Conservation (phyloP, 2,113 vertebrate species). For the Pogona vitticeps region DNA sequence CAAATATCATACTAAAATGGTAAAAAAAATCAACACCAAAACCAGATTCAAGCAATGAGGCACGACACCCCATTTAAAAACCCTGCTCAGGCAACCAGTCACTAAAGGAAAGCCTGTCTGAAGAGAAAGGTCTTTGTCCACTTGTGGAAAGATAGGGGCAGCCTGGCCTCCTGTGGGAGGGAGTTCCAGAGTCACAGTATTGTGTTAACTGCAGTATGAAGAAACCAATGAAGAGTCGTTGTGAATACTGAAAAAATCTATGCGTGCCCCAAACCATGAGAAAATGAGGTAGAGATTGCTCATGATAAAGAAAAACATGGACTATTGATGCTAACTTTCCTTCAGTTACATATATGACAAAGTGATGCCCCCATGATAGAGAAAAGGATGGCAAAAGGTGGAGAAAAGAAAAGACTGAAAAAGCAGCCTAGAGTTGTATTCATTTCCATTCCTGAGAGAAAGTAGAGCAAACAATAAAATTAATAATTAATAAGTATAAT, state of each 20-base stretch:
- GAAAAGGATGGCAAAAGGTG: background rate
- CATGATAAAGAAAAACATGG: background rate
- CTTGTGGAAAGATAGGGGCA: too few species aligned
- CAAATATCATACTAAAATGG: too few species aligned
- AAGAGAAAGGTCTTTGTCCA: too few species aligned
- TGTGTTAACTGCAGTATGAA: background rate
- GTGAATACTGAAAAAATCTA: background rate
- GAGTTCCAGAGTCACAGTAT: background rate
- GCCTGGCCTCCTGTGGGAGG: too few species aligned
- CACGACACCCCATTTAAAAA: too few species aligned
- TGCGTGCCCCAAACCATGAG: background rate
- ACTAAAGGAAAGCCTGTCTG: too few species aligned
- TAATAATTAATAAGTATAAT: too few species aligned
- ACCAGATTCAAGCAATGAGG: too few species aligned
- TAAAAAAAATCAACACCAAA: too few species aligned
- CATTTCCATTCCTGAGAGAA: background rate
- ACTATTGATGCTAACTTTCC: background rate
- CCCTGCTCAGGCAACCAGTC: too few species aligned
- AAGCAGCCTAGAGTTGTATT: background rate
- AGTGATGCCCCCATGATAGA: background rate
- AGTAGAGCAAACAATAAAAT: background rate
- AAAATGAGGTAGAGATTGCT: background rate
- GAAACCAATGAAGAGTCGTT: background rate
- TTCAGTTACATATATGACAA: background rate
- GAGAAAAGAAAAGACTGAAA: background rate